These are phyloP conservation scores for Marisa cornuarietis DNA, from an alignment of 1,140 invertebrate species.

Conservation along the genomic window DNA sequence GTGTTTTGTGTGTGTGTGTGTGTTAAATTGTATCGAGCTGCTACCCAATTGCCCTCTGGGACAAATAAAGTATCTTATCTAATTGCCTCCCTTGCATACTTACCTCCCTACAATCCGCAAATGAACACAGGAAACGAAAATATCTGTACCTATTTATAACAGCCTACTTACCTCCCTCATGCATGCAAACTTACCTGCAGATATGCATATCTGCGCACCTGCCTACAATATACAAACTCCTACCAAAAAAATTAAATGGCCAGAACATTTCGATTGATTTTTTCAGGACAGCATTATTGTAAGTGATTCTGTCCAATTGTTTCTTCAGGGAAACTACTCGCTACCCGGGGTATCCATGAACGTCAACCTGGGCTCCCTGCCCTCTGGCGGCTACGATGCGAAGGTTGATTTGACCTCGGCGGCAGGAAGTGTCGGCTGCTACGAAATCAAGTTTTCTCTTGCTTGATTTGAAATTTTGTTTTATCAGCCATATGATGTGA, in stretches of 20 bases:
- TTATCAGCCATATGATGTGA: too few species aligned
- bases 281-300: too few species aligned
- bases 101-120: background rate
- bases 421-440: constrained; percentile 4
- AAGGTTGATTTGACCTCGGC: background rate
- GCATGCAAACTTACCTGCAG: background rate
- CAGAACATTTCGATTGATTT: too few species aligned
- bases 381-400: constrained; percentile 3
- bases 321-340: constrained; percentile 18
- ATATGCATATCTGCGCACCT: background rate
- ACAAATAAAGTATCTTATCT: too few species aligned
- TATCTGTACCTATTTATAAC: background rate
- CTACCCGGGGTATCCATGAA: constrained; percentile 2
- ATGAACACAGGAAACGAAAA: background rate
- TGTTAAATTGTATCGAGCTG: too few species aligned
- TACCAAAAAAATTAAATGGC: too few species aligned
- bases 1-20: too few species aligned
- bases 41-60: too few species aligned
- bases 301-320: background rate
- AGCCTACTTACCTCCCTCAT: background rate
- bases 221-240: too few species aligned
- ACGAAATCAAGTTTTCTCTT: background rate
- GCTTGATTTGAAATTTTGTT: background rate
- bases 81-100: background rate
- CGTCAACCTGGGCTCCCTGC: background rate